Base-by-base conservation (phyloP, 1,140 invertebrate genomes). In the Proctacanthus coquilletti region DNA sequence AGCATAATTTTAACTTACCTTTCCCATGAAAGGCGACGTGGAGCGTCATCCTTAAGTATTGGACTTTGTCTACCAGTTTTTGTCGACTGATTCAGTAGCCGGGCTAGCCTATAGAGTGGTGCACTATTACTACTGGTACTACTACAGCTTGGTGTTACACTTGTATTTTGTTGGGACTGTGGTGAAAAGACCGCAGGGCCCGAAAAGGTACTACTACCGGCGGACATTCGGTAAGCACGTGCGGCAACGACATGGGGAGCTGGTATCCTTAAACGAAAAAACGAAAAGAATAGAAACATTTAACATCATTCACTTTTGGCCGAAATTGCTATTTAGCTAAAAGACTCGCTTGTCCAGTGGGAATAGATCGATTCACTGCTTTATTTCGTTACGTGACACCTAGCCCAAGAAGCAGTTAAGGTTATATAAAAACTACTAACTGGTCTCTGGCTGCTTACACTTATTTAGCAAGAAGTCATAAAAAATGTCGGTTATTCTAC, bases 11-110 rank as follows among this genome's bases (percentile, higher is more conserved):
- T 25, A 23, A 49, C 60, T 58, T 62, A 82, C 80, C 76, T 72
- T 56, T 84, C 80, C 80, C 80, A 83, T 48, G 78, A 81, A 35
- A 83, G 69, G 42, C 81, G 64, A 41, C 80, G 62, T 14, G 70
- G 71, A 41, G 56, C 50, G 35, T 60, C 56, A 23, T 58, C 55
- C 27, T 50, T 45, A 19, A 43, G 34, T 5, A 38, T 36, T 31
- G 40, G 34, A 23, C 25, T 40, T 32, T 4, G 6, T 13, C 47
- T 47, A 19, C 70, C 65, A 42, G 71, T 66, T 38, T 68, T 34
- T 57, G 55, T 42, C 60, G 65, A 45, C 64, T 79, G 73, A 47
- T 80, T 77, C 32, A 84, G 64, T 20, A 83, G 63, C 42, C 74
- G 67, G 5, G 78, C 72, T 18, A 84, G 61, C 21, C 75, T 68